phyloP scores from a whole-genome alignment of 2,113 vertebrate genomes.

The Aythya baeri region DNA sequence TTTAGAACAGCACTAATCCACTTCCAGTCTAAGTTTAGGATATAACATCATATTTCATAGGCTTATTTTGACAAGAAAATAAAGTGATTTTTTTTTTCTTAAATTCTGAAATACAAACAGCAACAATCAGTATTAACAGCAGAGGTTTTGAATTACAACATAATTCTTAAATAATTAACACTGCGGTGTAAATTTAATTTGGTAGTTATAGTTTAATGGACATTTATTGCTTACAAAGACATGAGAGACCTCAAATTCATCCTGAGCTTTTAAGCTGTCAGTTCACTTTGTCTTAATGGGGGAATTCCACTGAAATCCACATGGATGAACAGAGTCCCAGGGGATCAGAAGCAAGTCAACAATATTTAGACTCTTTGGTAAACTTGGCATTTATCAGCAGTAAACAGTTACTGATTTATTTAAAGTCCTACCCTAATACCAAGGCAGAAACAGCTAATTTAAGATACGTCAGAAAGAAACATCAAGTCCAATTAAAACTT shows the following conservation, averaged over 20 bases:
- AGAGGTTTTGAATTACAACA: not conserved
- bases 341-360: slow-evolving; percentile 51
- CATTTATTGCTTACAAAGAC: not conserved
- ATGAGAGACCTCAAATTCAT: slow-evolving; percentile 23
- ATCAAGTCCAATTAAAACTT: slow-evolving; percentile 48
- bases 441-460: slow-evolving; percentile 51
- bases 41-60: not conserved
- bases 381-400: slow-evolving; percentile 47
- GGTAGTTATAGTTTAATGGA: not conserved
- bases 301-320: slow-evolving; percentile 53
- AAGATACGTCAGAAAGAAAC: slow-evolving; percentile 3
- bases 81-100: not conserved
- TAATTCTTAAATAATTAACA: not conserved
- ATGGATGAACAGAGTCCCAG: not conserved
- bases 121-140: not conserved
- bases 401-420: slow-evolving; percentile 39
- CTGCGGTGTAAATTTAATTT: not conserved
- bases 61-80: not conserved
- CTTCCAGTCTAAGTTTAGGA: not conserved
- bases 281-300: not conserved
- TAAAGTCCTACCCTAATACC: not conserved
- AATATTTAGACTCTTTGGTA: slow-evolving; percentile 52
- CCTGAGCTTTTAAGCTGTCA: slow-evolving; percentile 27
- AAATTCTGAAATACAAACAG: not conserved
- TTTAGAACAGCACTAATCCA: not conserved